These are phyloP conservation scores for Hozukius guyotensis DNA, from an alignment of 2,797 vertebrate genomes.

Conservation along the genomic window DNA sequence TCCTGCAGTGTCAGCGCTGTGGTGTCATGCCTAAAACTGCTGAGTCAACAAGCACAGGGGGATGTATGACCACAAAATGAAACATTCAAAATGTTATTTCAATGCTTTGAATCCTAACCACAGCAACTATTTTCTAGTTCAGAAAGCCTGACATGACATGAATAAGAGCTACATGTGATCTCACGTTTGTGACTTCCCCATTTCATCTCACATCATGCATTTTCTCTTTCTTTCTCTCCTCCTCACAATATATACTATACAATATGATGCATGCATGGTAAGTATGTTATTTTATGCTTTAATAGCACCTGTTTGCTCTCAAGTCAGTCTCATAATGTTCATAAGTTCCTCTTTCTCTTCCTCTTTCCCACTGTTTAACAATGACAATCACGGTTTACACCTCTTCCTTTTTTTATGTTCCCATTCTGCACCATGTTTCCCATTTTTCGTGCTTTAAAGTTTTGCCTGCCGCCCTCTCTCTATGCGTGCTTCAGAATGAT, in stretches of 20 bases:
- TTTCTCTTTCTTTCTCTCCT: conserved; percentile 21
- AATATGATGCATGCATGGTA: conserved; percentile 43
- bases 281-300: conserved; percentile 41
- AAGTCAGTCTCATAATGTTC: background rate
- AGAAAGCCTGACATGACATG: background rate
- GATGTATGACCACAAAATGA: conserved; percentile 18
- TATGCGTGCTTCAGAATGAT: background rate
- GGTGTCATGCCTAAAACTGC: conserved; percentile 32
- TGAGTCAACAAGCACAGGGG: conserved; percentile 13
- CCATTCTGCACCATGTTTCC: background rate
- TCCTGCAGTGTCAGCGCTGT: conserved; percentile 27
- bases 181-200: conserved; percentile 23
- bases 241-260: conserved; percentile 2
- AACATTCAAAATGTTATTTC: conserved; percentile 5
- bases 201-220: conserved; percentile 1
- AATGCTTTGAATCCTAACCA: background rate
- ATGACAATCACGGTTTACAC: background rate
- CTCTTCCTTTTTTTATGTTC: conserved; percentile 9
- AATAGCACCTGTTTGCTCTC: background rate
- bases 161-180: background rate
- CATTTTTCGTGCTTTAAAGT: background rate
- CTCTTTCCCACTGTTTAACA: background rate
- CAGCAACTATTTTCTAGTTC: background rate
- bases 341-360: conserved; percentile 34
- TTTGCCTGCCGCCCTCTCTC: background rate